Base-by-base conservation (phyloP, 2,888 invertebrate species). In the Charanyca ferruginea region DNA sequence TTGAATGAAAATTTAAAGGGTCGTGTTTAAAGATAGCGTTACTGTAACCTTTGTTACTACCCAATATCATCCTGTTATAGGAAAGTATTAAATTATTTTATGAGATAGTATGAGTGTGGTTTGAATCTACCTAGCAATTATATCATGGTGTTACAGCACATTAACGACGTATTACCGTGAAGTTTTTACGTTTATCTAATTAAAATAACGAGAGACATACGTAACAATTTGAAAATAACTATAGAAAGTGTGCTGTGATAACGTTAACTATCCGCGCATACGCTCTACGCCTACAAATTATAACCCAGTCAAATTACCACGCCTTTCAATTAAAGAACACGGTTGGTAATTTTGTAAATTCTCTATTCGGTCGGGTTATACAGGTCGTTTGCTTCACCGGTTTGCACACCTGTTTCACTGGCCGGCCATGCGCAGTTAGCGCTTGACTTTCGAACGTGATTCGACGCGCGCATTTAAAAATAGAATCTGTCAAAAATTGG, bases 371-470 rank as follows among this genome's bases (percentile, higher is more conserved):
- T 72, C 77, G 88, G 88, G 73, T 90, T 85, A 85, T 86, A 84
- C 79, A 83, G 85, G 83, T 83, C 85, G 85, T 86, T 84, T 83
- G 81, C 83, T 83, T 80, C 83, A 84, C 86, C 79, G 85, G 85
- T 81, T 85, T 81, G 89, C 89, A 89, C 90, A 91, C 90, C 88
- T 90, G 90, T 89, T 84, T 88, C 75, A 82, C 81, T 87, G 88
- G 90, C 90, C 90, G 87, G 84, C 86, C 80, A 83, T 83, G 80
- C 87, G 87, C 93, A 94, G 94, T 94, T 87, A 80, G 87, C 90
- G 93, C 91, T 92, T 91, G 93, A 91, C 94, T 94, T 93, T 94
- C 94, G 91, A 92, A 91, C 91, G 91, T 69, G 87, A 79, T 85
- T 84, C 81, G 87, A 82, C 83, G 89, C 86, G 85, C 87, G 91